Evolutionary conservation across 2,113 vertebrate species (phyloP).

Genomic region (Willisornis vidua): DNA sequence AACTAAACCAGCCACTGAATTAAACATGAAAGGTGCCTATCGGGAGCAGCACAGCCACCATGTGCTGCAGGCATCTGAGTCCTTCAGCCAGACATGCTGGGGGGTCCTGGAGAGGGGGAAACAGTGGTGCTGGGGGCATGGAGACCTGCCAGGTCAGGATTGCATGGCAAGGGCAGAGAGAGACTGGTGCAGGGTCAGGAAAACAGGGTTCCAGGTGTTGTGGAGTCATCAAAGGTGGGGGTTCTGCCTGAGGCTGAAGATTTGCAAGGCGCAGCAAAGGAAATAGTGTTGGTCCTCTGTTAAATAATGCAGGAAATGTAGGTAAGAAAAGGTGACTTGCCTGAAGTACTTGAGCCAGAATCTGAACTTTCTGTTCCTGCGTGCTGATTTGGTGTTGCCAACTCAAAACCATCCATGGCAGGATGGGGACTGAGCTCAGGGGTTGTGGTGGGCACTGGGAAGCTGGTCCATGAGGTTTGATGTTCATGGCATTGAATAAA

Average conservation of each 20-base stretch:
- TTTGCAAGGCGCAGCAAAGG: not conserved
- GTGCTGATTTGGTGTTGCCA: not conserved
- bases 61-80: not conserved
- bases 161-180: fast-evolving
- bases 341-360: not conserved
- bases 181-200: not conserved
- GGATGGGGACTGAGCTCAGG: not conserved
- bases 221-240: not conserved
- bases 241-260: not conserved
- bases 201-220: not conserved
- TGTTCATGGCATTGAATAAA: not conserved
- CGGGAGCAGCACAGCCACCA: not conserved
- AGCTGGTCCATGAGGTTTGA: not conserved
- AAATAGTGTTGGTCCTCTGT: not conserved
- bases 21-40: constrained; percentile 65
- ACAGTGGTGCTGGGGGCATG: fast-evolving
- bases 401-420: not conserved
- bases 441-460: not conserved
- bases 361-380: not conserved
- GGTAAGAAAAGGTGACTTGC: not conserved
- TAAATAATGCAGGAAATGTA: not conserved
- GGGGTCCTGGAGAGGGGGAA: not conserved
- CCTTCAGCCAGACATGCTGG: not conserved
- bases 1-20: constrained; percentile 74
- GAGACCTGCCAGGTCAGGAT: not conserved